A percentile compares a stretch with the other conserved stretches of the same genome.
Conservation (phyloP, 1,140 invertebrate species). For the Halictus rubicundus region DNA sequence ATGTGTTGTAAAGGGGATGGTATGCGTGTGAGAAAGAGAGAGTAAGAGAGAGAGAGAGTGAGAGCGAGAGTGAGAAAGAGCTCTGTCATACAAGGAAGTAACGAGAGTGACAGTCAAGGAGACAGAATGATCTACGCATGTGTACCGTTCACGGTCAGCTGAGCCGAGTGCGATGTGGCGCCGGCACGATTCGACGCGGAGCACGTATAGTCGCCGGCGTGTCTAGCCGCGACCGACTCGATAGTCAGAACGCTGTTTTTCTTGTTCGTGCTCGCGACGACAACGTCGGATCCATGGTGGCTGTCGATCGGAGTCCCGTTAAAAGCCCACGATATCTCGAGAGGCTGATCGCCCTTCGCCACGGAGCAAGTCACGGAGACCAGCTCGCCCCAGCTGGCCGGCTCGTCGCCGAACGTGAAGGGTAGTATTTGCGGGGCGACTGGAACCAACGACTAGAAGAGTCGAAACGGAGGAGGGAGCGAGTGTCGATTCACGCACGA, state of each 20-base stretch:
- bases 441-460: conserved; percentile 76
- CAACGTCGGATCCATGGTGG: conserved; percentile 60
- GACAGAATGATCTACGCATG: conserved; percentile 19
- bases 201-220: conserved; percentile 86
- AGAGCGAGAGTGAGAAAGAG: not conserved
- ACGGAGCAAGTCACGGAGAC: conserved; percentile 85
- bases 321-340: conserved; percentile 82
- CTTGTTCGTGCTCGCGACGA: conserved; percentile 80
- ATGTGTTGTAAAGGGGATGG: no score
- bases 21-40: not conserved
- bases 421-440: conserved; percentile 88
- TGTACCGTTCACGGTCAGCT: conserved; percentile 85
- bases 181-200: conserved; percentile 84
- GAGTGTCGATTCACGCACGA: conserved; percentile 40
- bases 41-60: no score
- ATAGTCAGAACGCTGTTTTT: conserved; percentile 82
- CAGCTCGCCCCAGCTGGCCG: conserved; percentile 85
- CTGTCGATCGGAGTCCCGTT: conserved; percentile 72
- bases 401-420: conserved; percentile 87
- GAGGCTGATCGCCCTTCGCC: conserved; percentile 87
- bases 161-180: conserved; percentile 82
- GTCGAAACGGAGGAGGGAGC: conserved; percentile 38
- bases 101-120: not conserved
- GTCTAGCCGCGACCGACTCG: conserved; percentile 82
- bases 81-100: not conserved